These are phyloP conservation scores for Schizopygopsis pylzovi DNA, from an alignment of 2,797 vertebrate genomes.

Conservation along the genomic window DNA sequence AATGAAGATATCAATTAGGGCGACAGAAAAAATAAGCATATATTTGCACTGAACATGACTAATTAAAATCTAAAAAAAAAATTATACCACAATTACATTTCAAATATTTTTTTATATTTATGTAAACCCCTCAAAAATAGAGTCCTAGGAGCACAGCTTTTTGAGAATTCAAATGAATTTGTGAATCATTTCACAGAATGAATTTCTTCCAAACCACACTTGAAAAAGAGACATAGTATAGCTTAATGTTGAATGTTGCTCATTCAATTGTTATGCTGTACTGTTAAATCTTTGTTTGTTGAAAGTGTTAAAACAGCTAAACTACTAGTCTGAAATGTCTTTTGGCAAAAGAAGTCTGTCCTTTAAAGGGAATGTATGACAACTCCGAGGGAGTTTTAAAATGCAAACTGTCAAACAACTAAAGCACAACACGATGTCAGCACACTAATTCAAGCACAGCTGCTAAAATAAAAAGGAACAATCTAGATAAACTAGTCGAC, in stretches of 20 bases:
- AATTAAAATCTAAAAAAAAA: neutral
- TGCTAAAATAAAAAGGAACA: neutral
- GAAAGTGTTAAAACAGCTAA: neutral
- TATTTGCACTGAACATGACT: neutral
- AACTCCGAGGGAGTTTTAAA: neutral
- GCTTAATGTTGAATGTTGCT: neutral
- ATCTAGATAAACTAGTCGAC: neutral
- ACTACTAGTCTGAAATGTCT: neutral
- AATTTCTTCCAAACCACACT: neutral
- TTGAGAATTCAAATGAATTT: neutral
- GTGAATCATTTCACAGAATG: too few relatives aligned
- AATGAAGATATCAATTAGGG: neutral
- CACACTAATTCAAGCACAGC: neutral
- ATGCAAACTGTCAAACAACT: neutral
- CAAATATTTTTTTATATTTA: neutral
- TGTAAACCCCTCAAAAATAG: too few relatives aligned
- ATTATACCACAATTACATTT: too few relatives aligned
- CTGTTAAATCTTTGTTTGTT: neutral
- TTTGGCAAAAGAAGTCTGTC: neutral
- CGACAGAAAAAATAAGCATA: neutral
- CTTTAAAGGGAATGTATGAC: neutral
- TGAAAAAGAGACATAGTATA: neutral
- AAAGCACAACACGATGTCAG: neutral
- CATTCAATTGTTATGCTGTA: neutral
- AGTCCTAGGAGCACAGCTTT: neutral